These are phyloP conservation scores for Lynx canadensis DNA, from an alignment of 2,113 vertebrate genomes.

Conservation along the genomic window DNA sequence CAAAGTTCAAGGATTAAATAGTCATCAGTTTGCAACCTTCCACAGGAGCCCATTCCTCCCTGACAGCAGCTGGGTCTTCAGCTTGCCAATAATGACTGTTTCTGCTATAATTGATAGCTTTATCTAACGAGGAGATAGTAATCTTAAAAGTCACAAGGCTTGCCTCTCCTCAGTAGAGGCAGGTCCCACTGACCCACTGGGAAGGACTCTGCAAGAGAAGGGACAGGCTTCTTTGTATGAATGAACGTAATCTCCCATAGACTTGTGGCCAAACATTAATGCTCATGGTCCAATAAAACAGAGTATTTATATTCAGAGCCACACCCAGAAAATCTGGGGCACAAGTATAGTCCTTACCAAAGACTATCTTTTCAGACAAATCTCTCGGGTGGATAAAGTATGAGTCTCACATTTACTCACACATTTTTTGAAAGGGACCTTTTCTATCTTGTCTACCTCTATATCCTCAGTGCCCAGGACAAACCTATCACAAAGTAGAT, in stretches of 20 bases:
- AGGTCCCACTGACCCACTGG: background rate
- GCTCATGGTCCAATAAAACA: background rate
- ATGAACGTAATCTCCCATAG: background rate
- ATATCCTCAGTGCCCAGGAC: background rate
- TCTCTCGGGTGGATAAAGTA: background rate
- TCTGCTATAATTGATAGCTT: constrained; percentile 46
- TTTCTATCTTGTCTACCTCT: background rate
- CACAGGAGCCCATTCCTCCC: background rate
- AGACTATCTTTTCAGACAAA: background rate
- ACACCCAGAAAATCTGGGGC: background rate
- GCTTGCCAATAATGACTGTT: constrained; percentile 25
- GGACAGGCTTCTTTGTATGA: background rate
- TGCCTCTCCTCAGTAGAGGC: background rate
- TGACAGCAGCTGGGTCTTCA: background rate
- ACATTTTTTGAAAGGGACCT: background rate
- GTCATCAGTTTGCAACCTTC: constrained; percentile 55
- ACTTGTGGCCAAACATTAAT: background rate
- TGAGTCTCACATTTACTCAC: background rate
- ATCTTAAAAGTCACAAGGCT: constrained; percentile 25
- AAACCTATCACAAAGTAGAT: background rate
- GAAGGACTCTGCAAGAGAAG: background rate
- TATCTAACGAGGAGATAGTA: constrained; percentile 15
- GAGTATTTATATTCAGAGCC: background rate
- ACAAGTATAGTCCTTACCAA: background rate
- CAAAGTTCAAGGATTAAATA: constrained; percentile 70